Base-by-base conservation (phyloP, 2,888 invertebrate species). In the Watsonalla cultraria region DNA sequence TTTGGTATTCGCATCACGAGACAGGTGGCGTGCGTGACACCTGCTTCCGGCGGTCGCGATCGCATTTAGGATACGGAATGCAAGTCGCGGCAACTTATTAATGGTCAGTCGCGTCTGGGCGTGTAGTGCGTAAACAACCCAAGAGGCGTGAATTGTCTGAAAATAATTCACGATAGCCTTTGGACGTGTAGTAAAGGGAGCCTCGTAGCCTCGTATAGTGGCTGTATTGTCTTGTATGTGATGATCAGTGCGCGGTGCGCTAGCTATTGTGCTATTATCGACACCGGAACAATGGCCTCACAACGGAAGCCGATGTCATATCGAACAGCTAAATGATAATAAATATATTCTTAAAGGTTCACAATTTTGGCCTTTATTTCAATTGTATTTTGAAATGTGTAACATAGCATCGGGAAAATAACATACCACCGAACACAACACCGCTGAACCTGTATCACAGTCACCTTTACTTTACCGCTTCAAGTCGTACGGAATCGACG, bases 11-110 rank as follows among this genome's bases (percentile, higher is more conserved):
- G 78, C 76, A 66, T 62, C 79, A 67, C 60, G 61, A 50, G 76
- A 74, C 84, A 86, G 82, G 80, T 80, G 82, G 71, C 68, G 67
- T 71, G 71, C 79, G 74, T 74, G 81, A 72, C 84, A 84, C 82
- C 84, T 84, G 86, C 76, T 85, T 87, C 86, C 87, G 68, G 57
- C 59, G 68, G 55, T 66, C 67, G 72, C 65, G 57, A 62, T 78
- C 79, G 80, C 82, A 77, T 72, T 74, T 74, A 64, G 75, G 74
- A 72, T 71, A 70, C 57, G 57, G 55, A 60, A 56, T 59, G 56
- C 61, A 58, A 50, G 58, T 57, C 56, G 61, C 62, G 60, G 54
- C 64, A 57, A 55, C 59, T 61, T 67, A 39, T 53, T 54, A 64
- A 68, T 70, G 71, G 66, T 65, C 73, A 74, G 65, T 72, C 55